phyloP scores from a whole-genome alignment of 2,797 vertebrate species.

The Leptoclinus maculatus region DNA sequence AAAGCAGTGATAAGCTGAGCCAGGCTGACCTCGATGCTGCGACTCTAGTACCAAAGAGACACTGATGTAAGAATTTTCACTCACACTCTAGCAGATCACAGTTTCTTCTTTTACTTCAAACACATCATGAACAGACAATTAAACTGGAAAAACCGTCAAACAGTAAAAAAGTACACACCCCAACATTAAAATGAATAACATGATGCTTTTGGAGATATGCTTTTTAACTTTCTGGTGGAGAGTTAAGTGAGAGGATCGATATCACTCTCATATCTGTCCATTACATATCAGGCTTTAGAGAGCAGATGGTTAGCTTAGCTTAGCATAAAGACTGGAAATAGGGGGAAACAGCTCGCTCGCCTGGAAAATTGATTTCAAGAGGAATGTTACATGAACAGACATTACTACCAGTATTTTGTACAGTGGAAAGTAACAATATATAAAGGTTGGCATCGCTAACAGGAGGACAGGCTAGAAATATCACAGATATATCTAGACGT shows the following conservation, averaged over 20 bases:
- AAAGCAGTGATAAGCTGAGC: neutral
- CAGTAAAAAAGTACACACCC: neutral
- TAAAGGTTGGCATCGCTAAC: neutral
- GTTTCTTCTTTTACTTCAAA: neutral
- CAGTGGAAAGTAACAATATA: neutral
- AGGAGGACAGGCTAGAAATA: conserved; percentile 12
- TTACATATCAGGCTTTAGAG: neutral
- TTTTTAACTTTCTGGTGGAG: neutral
- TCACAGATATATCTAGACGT: conserved; percentile 3
- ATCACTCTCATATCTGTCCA: neutral
- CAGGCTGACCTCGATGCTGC: conserved; percentile 25
- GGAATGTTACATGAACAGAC: neutral
- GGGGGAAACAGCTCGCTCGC: neutral
- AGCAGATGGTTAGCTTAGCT: neutral
- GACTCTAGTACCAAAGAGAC: conserved; percentile 7
- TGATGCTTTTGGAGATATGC: neutral
- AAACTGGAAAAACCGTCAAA: neutral
- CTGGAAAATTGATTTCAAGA: neutral
- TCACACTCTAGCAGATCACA: neutral
- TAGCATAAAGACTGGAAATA: neutral
- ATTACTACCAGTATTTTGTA: neutral
- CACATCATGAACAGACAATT: neutral
- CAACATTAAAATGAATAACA: neutral
- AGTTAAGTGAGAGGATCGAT: neutral
- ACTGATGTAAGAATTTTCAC: neutral